phyloP scores from a whole-genome alignment of 2,888 invertebrate genomes.

The Lithophane ornitopus region DNA sequence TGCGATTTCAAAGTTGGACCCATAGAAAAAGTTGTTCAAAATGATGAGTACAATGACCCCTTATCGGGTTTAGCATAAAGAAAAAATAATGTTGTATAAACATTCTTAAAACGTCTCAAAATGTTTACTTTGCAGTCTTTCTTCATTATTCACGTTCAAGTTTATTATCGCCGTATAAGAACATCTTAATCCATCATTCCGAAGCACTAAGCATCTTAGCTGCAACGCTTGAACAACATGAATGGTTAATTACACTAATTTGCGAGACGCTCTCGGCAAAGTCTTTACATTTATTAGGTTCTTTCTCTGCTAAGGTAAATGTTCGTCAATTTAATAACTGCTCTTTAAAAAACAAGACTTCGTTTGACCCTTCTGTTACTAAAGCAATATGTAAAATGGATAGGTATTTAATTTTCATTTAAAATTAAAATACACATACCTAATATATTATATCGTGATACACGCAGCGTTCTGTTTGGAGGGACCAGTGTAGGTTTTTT shows the following conservation, averaged over 20 bases:
- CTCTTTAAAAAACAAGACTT: background rate
- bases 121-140: background rate
- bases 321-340: conserved; percentile 1
- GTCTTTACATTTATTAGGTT: conserved; percentile 10
- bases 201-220: background rate
- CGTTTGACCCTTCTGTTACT: background rate
- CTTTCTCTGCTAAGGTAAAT: conserved; percentile 5
- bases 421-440: background rate
- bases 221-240: conserved; percentile 15
- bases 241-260: conserved; percentile 27
- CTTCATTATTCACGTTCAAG: conserved; percentile 6
- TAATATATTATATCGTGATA: too few species aligned
- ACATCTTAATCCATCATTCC: conserved; percentile 25
- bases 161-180: conserved; percentile 8
- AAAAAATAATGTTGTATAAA: too few species aligned
- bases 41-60: too few species aligned
- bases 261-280: conserved; percentile 12
- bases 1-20: too few species aligned
- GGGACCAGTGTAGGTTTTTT: too few species aligned
- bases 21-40: too few species aligned
- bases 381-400: background rate
- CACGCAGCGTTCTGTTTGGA: too few species aligned
- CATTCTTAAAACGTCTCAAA: background rate
- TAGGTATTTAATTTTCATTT: background rate
- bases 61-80: too few species aligned